These are phyloP conservation scores for Australoheros facetus DNA, from an alignment of 2,797 vertebrate genomes.

Conservation along the genomic window DNA sequence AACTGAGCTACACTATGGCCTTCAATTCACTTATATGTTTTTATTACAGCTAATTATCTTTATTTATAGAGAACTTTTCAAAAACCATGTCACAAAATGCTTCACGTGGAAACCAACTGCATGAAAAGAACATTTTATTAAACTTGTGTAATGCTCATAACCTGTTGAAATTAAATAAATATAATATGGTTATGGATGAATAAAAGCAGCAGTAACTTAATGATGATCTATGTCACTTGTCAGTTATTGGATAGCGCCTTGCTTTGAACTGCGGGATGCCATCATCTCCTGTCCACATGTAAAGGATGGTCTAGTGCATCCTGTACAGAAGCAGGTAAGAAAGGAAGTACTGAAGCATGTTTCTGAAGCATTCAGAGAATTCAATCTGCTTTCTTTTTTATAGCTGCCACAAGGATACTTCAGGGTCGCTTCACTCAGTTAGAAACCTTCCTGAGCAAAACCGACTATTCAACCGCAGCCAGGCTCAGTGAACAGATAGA, in stretches of 20 bases:
- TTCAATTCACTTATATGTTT: not conserved
- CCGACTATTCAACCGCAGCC: not conserved
- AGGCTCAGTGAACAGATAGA: not conserved
- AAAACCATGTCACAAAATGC: not conserved
- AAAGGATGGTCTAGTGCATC: accelerated
- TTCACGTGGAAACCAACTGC: not conserved
- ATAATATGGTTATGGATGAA: not conserved
- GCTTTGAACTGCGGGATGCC: not conserved
- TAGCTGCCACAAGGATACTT: not conserved
- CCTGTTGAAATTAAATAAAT: not conserved
- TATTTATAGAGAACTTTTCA: not conserved
- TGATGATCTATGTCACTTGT: not conserved
- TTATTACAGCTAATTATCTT: not conserved
- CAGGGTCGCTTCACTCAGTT: not conserved
- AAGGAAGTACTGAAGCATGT: not conserved
- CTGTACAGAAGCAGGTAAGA: not conserved
- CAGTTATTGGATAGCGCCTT: not conserved
- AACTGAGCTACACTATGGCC: not conserved
- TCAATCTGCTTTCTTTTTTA: not conserved
- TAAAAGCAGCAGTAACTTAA: not conserved
- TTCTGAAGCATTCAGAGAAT: not conserved
- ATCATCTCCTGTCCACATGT: not conserved
- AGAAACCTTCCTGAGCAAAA: not conserved
- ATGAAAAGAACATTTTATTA: not conserved
- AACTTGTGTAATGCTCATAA: not conserved